Conservation (phyloP, 2,888 invertebrate genomes). For the Acanthosepion lycidas region DNA sequence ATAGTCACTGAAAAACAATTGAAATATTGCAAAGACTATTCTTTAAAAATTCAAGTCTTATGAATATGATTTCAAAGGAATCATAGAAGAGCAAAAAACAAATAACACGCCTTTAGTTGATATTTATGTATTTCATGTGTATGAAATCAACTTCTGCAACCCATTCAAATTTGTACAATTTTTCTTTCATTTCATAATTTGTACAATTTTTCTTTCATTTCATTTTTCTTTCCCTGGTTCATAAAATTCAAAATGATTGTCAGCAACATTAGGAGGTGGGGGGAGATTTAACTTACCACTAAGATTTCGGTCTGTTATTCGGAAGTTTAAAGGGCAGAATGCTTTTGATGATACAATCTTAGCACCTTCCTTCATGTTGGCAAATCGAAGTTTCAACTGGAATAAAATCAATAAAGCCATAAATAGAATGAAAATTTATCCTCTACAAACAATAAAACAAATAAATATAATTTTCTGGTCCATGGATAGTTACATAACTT, state of each 20-base stretch:
- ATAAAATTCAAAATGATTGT: too few relatives aligned
- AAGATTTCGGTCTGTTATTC: constrained; percentile 97
- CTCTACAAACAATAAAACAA: neutral
- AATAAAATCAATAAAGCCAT: constrained; percentile 48
- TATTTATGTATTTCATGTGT: neutral
- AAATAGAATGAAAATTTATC: neutral
- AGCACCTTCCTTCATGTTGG: constrained; percentile 88
- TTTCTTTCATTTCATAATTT: too few relatives aligned
- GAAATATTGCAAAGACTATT: too few relatives aligned
- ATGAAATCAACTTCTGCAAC: too few relatives aligned
- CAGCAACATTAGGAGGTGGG: too few relatives aligned
- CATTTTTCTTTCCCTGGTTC: too few relatives aligned
- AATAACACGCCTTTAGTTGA: neutral
- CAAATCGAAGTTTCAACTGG: constrained; percentile 94
- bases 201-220: too few relatives aligned
- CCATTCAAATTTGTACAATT: too few relatives aligned
- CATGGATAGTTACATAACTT: neutral
- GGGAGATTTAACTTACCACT: constrained; percentile 80
- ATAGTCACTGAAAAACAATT: too few relatives aligned
- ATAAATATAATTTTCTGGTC: neutral
- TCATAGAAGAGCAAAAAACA: too few relatives aligned
- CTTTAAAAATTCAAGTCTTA: too few relatives aligned
- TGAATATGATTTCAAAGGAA: too few relatives aligned
- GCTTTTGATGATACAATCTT: constrained; percentile 98
- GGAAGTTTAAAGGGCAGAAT: constrained; percentile 98